Base-by-base conservation (phyloP, 2,797 vertebrate genomes). In the Agapornis canus region DNA sequence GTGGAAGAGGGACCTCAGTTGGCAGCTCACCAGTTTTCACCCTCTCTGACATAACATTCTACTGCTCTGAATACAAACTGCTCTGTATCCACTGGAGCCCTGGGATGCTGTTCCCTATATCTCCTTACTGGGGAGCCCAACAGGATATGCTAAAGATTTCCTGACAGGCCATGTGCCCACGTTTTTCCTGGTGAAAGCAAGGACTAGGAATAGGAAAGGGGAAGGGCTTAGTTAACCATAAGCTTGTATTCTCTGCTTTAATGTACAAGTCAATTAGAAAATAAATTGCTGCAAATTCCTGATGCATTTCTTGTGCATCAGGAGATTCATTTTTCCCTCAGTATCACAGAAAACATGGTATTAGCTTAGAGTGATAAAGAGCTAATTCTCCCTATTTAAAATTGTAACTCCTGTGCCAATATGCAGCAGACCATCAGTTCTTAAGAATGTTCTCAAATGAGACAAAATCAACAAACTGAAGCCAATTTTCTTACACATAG, bases 101-200 rank as follows among this genome's bases (percentile, higher is more conserved):
- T 22, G 52, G 59, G 40, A 51, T 83, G 40, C 51, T 89, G 48
- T 25, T 93, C 21, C 56, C 8, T 37, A 3, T 1, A 1, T 64
- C 11, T 79, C 37, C 17, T 51, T 37, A 29, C 1, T 35, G 39
- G 26, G 42, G 13, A 66, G 22, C 31, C 57, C 59, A 56, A 32
- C 5, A 25, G n/a, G 35, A 16, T 19, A 2, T 75, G 84, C 66
- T 42, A 5, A 65, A 65, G 49, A 37, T 31, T 76, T 87, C 22
- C 42, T 32, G 59, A 16, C 61, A 75, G 42, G 20, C 37, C 8
- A 1, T 0, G 1, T 59, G 49, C 70, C 59, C n/a, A 3, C 0
- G 0, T 57, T 72, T 61, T 76, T 47, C 51, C 40, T 86, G n/a
- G 63, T 57, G 45, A 82, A 76, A 52, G 12, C 42, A 79, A 76